A percentile compares a stretch with the other conserved stretches of the same genome.
These are phyloP conservation scores for Hirudo medicinalis DNA, from an alignment of 1,140 invertebrate species.

Conservation along the genomic window DNA sequence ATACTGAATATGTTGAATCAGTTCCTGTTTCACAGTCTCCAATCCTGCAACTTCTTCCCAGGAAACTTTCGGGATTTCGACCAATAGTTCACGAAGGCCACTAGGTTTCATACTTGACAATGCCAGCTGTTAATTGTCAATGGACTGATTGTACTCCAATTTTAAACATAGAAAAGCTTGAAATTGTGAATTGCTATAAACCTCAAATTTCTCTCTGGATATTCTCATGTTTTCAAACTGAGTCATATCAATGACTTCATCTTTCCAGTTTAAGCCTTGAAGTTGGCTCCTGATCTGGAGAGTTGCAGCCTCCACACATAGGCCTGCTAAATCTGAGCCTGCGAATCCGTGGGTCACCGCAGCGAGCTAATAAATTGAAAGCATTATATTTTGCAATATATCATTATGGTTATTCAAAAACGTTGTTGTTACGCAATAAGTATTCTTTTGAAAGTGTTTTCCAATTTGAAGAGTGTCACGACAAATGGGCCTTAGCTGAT, in stretches of 20 bases:
- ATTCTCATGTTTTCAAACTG: constrained; percentile 9
- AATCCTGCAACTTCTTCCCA: constrained; percentile 97
- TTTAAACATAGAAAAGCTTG: too few relatives aligned
- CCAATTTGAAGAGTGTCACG: too few relatives aligned
- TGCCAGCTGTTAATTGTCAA: constrained; percentile 44
- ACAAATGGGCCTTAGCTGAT: too few relatives aligned
- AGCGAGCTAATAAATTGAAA: constrained; percentile 50
- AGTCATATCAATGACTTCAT: constrained; percentile 97
- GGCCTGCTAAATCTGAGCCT: constrained; percentile 91
- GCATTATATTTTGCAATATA: too few relatives aligned
- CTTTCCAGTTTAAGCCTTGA: constrained; percentile 97
- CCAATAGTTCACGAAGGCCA: constrained; percentile 89
- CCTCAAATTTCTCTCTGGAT: background rate
- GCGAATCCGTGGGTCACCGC: constrained; percentile 95
- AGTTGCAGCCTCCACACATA: constrained; percentile 97
- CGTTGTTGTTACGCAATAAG: too few relatives aligned
- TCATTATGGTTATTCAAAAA: too few relatives aligned
- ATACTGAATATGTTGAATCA: constrained; percentile 92
- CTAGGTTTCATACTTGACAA: constrained; percentile 94
- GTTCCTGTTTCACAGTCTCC: constrained; percentile 86
- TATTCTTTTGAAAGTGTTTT: too few relatives aligned
- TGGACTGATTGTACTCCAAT: background rate
- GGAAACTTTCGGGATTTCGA: constrained; percentile 90
- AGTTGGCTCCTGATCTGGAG: constrained; percentile 99
- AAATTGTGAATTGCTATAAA: background rate